These are phyloP conservation scores for Yasuhikotakia modesta DNA, from an alignment of 2,797 vertebrate species.

Conservation along the genomic window DNA sequence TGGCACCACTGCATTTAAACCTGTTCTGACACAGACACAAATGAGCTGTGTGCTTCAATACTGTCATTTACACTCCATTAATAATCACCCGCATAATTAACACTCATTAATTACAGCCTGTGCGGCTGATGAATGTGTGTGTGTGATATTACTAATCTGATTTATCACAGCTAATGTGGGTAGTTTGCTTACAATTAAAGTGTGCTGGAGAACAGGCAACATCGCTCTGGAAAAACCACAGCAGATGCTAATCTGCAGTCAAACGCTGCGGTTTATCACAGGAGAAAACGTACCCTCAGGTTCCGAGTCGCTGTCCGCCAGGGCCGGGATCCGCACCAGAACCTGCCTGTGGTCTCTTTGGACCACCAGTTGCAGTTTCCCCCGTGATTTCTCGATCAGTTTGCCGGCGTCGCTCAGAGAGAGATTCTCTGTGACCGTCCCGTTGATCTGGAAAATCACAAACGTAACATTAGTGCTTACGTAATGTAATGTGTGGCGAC, in stretches of 20 bases:
- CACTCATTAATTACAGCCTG: conserved; percentile 39
- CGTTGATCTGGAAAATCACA: conserved; percentile 97
- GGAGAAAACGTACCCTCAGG: conserved; percentile 85
- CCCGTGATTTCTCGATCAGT: conserved; percentile 91
- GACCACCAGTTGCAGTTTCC: conserved; percentile 92
- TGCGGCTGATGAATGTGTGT: conserved; percentile 6
- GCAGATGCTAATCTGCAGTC: no score
- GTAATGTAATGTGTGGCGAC: no score
- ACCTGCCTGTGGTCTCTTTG: conserved; percentile 87
- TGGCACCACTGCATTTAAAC: conserved; percentile 14
- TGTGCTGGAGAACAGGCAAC: conserved; percentile 30
- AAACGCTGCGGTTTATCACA: no score
- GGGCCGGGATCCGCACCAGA: conserved; percentile 87
- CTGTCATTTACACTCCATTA: conserved; percentile 34
- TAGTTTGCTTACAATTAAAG: conserved; percentile 50
- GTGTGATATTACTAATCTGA: conserved; percentile 44
- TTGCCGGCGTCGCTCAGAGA: conserved; percentile 91
- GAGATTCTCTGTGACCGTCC: conserved; percentile 95
- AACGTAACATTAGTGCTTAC: no score
- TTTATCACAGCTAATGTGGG: conserved; percentile 44
- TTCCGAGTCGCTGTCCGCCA: conserved; percentile 92
- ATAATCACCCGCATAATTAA: conserved; percentile 25
- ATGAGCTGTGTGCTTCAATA: not conserved
- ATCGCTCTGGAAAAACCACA: conserved; percentile 1
- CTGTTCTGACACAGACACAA: conserved; percentile 18